Percentiles rank a stretch among this genome's conserved stretches.
phyloP scores from a whole-genome alignment of 2,888 invertebrate species.

The Beris morrisii region DNA sequence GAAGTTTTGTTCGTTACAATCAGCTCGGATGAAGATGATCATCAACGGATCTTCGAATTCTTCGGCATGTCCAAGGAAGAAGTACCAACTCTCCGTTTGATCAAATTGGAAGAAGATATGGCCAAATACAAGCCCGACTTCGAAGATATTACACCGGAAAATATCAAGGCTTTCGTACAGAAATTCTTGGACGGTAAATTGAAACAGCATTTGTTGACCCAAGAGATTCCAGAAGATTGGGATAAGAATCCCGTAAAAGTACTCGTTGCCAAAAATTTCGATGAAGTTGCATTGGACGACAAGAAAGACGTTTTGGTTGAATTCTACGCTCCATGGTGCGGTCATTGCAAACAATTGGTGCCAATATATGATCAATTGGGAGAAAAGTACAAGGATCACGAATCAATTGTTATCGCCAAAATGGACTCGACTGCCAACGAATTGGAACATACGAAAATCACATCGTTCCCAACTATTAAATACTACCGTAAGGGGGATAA shows the following conservation, averaged over 20 bases:
- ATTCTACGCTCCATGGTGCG: constrained; percentile 99
- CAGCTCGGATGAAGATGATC: constrained; percentile 93
- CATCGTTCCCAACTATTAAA: constrained; percentile 93
- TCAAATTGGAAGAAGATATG: constrained; percentile 96
- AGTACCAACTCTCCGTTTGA: constrained; percentile 85
- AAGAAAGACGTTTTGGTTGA: constrained; percentile 94
- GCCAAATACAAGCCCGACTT: constrained; percentile 90
- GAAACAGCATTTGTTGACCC: constrained; percentile 92
- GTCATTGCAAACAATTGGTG: constrained; percentile 95
- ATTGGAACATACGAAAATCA: constrained; percentile 91
- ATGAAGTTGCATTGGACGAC: constrained; percentile 84
- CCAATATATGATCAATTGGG: constrained; percentile 97
- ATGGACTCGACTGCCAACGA: constrained; percentile 99
- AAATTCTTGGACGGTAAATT: constrained; percentile 89
- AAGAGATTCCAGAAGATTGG: constrained; percentile 97
- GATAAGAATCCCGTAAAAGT: constrained; percentile 89
- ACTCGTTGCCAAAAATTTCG: constrained; percentile 94
- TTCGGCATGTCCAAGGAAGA: constrained; percentile 97
- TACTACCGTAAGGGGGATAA: constrained; percentile 92
- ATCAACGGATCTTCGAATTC: constrained; percentile 97
- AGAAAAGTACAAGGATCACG: constrained; percentile 86
- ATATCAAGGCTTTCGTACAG: constrained; percentile 73
- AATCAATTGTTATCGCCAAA: constrained; percentile 90
- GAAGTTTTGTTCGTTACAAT: constrained; percentile 94
- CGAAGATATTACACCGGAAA: constrained; percentile 49